Evolutionary conservation across 2,888 invertebrate species (phyloP).

Genomic region (Agrilus biguttatus): DNA sequence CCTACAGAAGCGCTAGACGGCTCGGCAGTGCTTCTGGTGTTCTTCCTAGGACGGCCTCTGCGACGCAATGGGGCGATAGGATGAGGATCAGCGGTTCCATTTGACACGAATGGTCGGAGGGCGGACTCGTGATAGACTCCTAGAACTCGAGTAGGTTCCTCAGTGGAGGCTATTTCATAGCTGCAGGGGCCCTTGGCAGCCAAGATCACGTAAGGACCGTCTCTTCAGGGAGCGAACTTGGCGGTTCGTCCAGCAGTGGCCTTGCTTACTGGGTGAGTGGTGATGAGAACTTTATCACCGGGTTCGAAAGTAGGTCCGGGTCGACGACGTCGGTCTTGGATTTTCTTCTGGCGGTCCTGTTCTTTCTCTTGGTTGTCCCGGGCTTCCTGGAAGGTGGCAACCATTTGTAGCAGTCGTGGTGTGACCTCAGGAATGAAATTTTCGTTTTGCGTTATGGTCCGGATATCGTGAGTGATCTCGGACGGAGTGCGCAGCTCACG

Average conservation of each 20-base stretch:
- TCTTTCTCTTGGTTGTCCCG: conserved; percentile 2
- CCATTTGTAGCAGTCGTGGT: conserved; percentile 13
- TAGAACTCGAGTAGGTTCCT: conserved; percentile 6
- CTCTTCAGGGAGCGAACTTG: conserved; percentile 2
- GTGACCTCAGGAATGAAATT: conserved; percentile 18
- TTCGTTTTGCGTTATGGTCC: conserved; percentile 15
- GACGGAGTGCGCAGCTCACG: conserved; percentile 21
- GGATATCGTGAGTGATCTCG: conserved; percentile 17
- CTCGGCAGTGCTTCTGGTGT: too few relatives aligned
- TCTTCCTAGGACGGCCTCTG: too few relatives aligned
- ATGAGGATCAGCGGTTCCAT: too few relatives aligned
- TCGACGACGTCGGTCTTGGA: conserved; percentile 5
- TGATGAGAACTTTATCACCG: neutral
- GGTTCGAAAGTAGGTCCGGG: too few relatives aligned
- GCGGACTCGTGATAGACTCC: too few relatives aligned
- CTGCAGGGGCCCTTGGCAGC: neutral
- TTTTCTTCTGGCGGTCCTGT: conserved; percentile 3
- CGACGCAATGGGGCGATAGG: too few relatives aligned
- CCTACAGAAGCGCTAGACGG: too few relatives aligned
- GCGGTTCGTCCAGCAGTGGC: neutral
- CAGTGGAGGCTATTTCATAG: conserved; percentile 4
- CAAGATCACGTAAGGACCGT: conserved; percentile 2
- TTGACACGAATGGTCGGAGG: too few relatives aligned
- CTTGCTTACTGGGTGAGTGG: too few relatives aligned
- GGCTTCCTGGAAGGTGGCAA: neutral